Conservation (phyloP, 2,113 vertebrate species). For the Morone saxatilis region DNA sequence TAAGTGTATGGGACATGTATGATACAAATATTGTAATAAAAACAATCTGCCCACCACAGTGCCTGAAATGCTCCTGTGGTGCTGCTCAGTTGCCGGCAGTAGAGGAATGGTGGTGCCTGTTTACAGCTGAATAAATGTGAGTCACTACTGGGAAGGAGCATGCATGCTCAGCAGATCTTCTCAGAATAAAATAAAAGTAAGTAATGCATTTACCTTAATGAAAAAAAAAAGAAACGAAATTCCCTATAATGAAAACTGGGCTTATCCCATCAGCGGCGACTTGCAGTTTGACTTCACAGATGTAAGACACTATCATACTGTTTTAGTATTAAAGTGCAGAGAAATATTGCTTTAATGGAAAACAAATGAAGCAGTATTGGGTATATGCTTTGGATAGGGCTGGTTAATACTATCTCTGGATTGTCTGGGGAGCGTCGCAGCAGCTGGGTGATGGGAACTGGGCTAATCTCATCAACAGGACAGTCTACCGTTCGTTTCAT, state of each 20-base stretch:
- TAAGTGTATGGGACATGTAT: not conserved
- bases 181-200: constrained; percentile 44
- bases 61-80: not conserved
- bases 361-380: constrained; percentile 52
- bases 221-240: constrained; percentile 57
- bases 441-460: constrained; percentile 52
- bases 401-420: constrained; percentile 28
- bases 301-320: constrained; percentile 33
- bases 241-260: constrained; percentile 50
- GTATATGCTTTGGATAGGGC: constrained; percentile 5
- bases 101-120: not conserved
- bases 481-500: not conserved
- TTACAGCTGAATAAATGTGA: constrained; percentile 9
- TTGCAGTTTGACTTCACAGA: constrained; percentile 50
- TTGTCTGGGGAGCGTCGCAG: constrained; percentile 22
- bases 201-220: constrained; percentile 61
- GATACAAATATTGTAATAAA: not conserved
- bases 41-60: not conserved
- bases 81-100: not conserved
- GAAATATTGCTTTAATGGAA: constrained; percentile 44
- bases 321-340: constrained; percentile 33
- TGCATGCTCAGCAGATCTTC: constrained; percentile 47
- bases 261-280: constrained; percentile 37
- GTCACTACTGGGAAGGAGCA: not conserved
- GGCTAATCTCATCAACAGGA: constrained; percentile 22